These are phyloP conservation scores for Dolichallabes microphthalmus DNA, from an alignment of 2,113 vertebrate genomes.

Conservation along the genomic window DNA sequence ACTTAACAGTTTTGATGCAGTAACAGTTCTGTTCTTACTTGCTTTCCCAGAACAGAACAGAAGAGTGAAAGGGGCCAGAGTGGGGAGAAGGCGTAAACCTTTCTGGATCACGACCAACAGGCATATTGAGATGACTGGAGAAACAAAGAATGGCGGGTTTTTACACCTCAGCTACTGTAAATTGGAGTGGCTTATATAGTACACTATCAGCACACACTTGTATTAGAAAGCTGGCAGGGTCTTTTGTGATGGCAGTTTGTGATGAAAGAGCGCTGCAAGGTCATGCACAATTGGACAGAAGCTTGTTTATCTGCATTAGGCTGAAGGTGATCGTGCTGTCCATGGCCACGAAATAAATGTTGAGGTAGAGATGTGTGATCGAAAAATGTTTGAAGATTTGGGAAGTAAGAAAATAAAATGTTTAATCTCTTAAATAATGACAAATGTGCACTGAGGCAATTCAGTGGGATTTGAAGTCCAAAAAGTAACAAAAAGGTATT, in stretches of 20 bases:
- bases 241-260: slow-evolving; percentile 34
- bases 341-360: neutral
- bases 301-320: neutral
- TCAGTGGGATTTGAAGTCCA: neutral
- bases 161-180: slow-evolving; percentile 30
- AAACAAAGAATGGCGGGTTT: slow-evolving; percentile 20
- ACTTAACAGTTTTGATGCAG: slow-evolving; percentile 24
- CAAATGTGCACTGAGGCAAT: neutral
- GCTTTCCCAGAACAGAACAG: slow-evolving; percentile 23
- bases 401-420: neutral
- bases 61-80: slow-evolving; percentile 25
- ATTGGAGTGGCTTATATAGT: slow-evolving; percentile 30
- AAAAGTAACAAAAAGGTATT: neutral
- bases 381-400: neutral
- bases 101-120: slow-evolving; percentile 19
- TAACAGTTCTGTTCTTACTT: slow-evolving; percentile 21
- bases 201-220: slow-evolving; percentile 5
- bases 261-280: slow-evolving; percentile 39
- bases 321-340: slow-evolving; percentile 29
- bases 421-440: neutral
- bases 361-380: neutral
- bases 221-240: slow-evolving; percentile 7
- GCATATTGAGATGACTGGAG: neutral
- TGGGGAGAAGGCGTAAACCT: slow-evolving; percentile 12
- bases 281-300: slow-evolving; percentile 24